phyloP scores from a whole-genome alignment of 2,888 invertebrate species.

The Melieria picta region DNA sequence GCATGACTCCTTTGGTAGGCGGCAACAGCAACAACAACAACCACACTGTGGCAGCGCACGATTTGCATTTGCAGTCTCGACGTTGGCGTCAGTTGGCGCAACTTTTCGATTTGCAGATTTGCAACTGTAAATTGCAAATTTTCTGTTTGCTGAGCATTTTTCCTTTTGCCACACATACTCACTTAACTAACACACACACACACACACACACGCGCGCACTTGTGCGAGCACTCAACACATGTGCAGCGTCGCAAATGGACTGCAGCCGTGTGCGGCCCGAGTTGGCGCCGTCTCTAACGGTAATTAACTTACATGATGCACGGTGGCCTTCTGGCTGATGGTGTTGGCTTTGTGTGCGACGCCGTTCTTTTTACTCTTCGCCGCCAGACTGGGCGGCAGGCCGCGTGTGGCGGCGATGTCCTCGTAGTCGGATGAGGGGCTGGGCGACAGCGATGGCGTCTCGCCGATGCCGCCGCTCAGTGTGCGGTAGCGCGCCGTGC shows the following conservation, averaged over 20 bases:
- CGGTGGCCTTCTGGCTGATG: conserved; percentile 72
- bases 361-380: conserved; percentile 65
- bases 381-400: conserved; percentile 58
- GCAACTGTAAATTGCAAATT: conserved; percentile 43
- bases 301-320: conserved; percentile 73
- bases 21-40: not conserved
- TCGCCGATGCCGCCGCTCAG: conserved; percentile 71
- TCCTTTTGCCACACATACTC: not conserved
- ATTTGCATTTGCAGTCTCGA: conserved; percentile 17
- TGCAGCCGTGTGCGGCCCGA: not conserved
- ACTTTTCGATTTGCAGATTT: conserved; percentile 37
- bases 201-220: conserved; percentile 15
- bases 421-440: conserved; percentile 77
- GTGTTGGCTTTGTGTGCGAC: conserved; percentile 65
- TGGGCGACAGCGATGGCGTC: conserved; percentile 70
- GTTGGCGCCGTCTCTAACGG: conserved; percentile 34
- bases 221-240: not conserved
- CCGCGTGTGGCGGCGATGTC: conserved; percentile 71
- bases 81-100: not conserved
- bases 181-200: conserved; percentile 17
- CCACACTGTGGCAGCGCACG: conserved; percentile 16
- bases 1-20: not conserved
- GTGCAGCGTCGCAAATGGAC: not conserved
- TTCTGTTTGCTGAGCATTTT: conserved; percentile 22
- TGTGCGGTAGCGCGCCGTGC: conserved; percentile 66